phyloP scores from a whole-genome alignment of 1,140 invertebrate genomes.

The Tachypleus tridentatus region DNA sequence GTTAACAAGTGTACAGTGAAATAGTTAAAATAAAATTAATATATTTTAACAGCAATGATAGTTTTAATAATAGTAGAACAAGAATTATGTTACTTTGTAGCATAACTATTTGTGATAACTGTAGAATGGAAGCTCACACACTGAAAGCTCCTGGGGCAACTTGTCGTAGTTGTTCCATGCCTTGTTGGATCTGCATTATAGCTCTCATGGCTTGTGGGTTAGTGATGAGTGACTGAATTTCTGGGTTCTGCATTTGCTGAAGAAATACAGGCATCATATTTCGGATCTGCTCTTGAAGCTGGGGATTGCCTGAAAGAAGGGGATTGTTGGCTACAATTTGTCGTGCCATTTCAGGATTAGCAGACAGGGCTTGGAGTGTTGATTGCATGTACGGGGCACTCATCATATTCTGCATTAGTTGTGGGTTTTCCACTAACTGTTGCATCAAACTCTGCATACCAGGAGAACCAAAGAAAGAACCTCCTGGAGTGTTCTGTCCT shows the following conservation, averaged over 20 bases:
- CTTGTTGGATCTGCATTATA: constrained; percentile 91
- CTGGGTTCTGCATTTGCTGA: constrained; percentile 83
- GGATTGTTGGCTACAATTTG: constrained; percentile 51
- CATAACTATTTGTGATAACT: too few relatives aligned
- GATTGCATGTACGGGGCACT: constrained; percentile 80
- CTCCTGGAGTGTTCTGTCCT: constrained; percentile 13
- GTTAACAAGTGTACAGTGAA: too few relatives aligned
- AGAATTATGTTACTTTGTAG: too few relatives aligned
- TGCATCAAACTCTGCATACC: constrained; percentile 81
- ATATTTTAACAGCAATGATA: too few relatives aligned
- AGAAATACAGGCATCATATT: constrained; percentile 79
- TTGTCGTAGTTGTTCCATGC: constrained; percentile 74
- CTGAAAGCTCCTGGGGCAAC: constrained; percentile 71
- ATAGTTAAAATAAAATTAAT: too few relatives aligned
- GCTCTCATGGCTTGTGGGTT: constrained; percentile 91
- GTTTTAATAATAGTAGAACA: too few relatives aligned
- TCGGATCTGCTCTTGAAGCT: constrained; percentile 68
- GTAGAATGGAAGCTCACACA: constrained; percentile 32
- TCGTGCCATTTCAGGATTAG: constrained; percentile 70
- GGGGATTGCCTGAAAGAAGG: constrained; percentile 73
- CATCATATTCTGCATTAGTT: constrained; percentile 79
- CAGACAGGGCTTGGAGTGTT: constrained; percentile 70
- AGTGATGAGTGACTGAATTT: constrained; percentile 73
- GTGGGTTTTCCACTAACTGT: constrained; percentile 87
- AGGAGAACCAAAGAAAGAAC: constrained; percentile 50